These are phyloP conservation scores for Acanthosepion pharaonis DNA, from an alignment of 2,888 invertebrate species.

Conservation along the genomic window DNA sequence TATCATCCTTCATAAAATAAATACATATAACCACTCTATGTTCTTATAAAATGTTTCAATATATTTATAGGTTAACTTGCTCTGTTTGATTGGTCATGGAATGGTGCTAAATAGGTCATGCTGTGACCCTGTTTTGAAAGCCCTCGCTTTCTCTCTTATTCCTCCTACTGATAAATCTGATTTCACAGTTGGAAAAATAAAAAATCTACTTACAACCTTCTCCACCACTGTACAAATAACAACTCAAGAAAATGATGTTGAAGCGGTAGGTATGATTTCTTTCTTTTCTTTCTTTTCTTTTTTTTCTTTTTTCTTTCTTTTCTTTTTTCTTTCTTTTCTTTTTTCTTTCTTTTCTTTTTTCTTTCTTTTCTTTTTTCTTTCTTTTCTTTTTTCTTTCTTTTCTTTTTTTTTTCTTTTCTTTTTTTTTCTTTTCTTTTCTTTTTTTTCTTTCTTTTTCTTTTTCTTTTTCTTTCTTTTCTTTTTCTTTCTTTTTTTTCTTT, in stretches of 20 bases:
- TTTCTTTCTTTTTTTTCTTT: too few species aligned
- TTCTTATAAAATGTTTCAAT: not conserved
- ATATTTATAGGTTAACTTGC: not conserved
- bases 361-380: too few species aligned
- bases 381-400: too few species aligned
- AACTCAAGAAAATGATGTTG: not conserved
- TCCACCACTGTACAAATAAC: not conserved
- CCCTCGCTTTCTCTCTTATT: not conserved
- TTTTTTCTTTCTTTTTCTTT: too few species aligned
- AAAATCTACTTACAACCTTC: not conserved
- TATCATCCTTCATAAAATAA: too few species aligned
- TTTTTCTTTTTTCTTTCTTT: too few species aligned
- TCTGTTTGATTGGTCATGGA: conserved; percentile 43
- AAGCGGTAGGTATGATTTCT: not conserved
- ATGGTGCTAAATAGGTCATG: conserved; percentile 38
- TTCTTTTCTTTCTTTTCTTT: too few species aligned
- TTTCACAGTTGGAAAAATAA: not conserved
- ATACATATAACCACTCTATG: not conserved
- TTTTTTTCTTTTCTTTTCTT: too few species aligned
- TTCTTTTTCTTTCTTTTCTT: too few species aligned
- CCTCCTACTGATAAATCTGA: not conserved
- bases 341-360: too few species aligned
- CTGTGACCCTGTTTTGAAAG: conserved; percentile 24
- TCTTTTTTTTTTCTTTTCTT: too few species aligned
- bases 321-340: too few species aligned